Conservation (phyloP, 2,888 invertebrate genomes). For the Lutraria lutraria region DNA sequence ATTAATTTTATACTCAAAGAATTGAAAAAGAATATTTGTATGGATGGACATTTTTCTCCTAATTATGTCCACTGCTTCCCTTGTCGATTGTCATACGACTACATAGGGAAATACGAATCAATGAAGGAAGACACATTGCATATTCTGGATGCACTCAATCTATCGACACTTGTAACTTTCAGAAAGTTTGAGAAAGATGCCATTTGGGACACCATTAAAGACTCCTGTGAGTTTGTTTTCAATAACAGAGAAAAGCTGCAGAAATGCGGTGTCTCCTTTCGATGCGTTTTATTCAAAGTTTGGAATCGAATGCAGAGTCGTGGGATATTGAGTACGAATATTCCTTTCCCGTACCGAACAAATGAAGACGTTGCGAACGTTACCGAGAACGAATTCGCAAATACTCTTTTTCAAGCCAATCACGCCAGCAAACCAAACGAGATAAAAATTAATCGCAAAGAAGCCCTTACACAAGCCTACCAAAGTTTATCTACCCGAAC, state of each 20-base stretch:
- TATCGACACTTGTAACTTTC: slow-evolving; percentile 40
- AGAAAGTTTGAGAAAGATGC: slow-evolving; percentile 45
- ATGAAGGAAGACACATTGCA: slow-evolving; percentile 67
- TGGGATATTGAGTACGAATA: slow-evolving; percentile 65
- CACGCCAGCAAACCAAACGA: slow-evolving; percentile 31
- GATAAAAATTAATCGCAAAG: slow-evolving; percentile 52
- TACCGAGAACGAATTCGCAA: slow-evolving; percentile 46
- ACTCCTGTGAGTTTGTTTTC: slow-evolving; percentile 48
- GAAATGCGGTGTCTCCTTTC: slow-evolving; percentile 59
- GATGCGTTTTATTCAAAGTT: slow-evolving; percentile 58
- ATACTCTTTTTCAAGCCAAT: slow-evolving; percentile 45
- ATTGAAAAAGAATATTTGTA: slow-evolving; percentile 36
- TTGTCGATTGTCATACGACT: slow-evolving; percentile 67
- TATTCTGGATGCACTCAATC: slow-evolving; percentile 58
- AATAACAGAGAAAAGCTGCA: slow-evolving; percentile 36
- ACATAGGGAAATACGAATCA: slow-evolving; percentile 73
- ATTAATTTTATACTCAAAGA: slow-evolving; percentile 62
- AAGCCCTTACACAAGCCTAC: slow-evolving; percentile 65
- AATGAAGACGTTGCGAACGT: slow-evolving; percentile 43
- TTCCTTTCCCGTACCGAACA: slow-evolving; percentile 59
- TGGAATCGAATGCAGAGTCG: slow-evolving; percentile 70
- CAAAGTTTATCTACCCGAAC: slow-evolving; percentile 42
- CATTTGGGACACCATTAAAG: slow-evolving; percentile 35
- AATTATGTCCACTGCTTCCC: slow-evolving; percentile 72
- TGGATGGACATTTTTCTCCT: slow-evolving; percentile 72